phyloP scores from a whole-genome alignment of 2,113 vertebrate species.

The Lates calcarifer region DNA sequence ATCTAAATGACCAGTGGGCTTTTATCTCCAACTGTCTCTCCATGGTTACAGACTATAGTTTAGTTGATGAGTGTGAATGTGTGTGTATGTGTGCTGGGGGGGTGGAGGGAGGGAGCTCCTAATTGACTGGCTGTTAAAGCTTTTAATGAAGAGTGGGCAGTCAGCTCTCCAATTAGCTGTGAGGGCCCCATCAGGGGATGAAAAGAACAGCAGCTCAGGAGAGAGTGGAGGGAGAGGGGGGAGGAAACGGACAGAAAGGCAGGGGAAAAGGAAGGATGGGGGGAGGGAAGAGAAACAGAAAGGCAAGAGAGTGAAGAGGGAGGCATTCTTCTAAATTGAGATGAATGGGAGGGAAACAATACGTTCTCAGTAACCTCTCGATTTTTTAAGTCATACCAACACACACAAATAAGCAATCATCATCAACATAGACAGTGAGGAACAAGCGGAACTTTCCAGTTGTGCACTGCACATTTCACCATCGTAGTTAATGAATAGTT shows the following conservation, averaged over 20 bases:
- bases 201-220: conserved; percentile 33
- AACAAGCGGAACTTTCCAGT: neutral
- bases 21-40: conserved; percentile 70
- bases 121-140: conserved; percentile 82
- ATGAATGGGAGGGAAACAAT: neutral
- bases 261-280: neutral
- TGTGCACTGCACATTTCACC: neutral
- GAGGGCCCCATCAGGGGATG: conserved; percentile 55
- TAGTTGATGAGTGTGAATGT: conserved; percentile 12
- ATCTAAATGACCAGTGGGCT: conserved; percentile 58
- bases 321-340: neutral
- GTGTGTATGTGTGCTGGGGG: conserved; percentile 19
- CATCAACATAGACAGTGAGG: neutral
- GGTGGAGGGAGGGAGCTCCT: conserved; percentile 64
- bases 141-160: conserved; percentile 78
- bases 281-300: neutral
- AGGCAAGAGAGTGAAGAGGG: neutral
- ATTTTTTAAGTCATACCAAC: neutral
- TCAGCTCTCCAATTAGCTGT: conserved; percentile 77
- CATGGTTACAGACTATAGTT: conserved; percentile 70
- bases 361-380: neutral
- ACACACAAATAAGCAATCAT: neutral
- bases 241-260: neutral
- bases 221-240: neutral
- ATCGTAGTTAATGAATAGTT: neutral